Evolutionary conservation across 2,113 vertebrate genomes (phyloP).

Genomic region (Helogale parvula): DNA sequence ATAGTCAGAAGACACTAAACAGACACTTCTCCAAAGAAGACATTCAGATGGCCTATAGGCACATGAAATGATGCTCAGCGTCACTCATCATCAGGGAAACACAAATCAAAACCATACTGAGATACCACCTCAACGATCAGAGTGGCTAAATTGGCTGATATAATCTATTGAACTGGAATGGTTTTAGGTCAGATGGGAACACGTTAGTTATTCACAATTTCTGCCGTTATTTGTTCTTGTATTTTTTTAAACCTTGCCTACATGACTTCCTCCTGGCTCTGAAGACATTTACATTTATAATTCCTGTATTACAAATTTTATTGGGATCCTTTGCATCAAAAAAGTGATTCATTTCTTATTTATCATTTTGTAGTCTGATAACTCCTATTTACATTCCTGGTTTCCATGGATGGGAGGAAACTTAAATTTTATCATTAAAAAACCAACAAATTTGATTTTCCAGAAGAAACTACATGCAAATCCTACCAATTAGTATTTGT

Average conservation of each 20-base stretch:
- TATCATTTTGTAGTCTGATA: background rate
- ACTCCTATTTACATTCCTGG: background rate
- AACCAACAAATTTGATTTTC: background rate
- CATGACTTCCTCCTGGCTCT: background rate
- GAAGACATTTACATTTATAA: background rate
- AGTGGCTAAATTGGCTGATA: background rate
- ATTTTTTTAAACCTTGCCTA: background rate
- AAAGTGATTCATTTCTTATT: background rate
- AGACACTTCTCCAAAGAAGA: no score
- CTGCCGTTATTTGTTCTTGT: background rate
- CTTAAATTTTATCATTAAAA: background rate
- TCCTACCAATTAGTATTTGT: background rate
- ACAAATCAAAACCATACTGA: no score
- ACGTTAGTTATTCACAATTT: background rate
- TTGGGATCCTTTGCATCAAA: background rate
- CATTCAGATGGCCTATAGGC: no score
- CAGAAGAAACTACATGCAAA: background rate
- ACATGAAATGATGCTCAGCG: no score
- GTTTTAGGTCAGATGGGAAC: background rate
- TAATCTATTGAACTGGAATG: background rate
- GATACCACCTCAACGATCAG: no score
- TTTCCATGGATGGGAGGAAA: background rate
- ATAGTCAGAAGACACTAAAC: no score
- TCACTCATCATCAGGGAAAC: no score
- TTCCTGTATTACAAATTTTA: background rate